Conservation (phyloP, 2,888 invertebrate genomes). For the Caenorhabditis auriculariae region DNA sequence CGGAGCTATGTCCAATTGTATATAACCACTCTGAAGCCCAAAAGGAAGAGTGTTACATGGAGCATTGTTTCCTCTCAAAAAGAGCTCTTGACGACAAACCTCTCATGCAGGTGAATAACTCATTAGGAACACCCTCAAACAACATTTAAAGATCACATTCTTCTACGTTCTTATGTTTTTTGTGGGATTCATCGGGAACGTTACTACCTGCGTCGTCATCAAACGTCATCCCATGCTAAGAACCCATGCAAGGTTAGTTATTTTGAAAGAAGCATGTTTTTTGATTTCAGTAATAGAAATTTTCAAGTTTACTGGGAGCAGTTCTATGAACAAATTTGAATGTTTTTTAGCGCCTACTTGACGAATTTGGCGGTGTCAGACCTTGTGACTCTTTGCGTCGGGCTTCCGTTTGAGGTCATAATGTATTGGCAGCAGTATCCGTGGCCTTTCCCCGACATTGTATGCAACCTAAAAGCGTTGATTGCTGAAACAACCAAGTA, state of each 20-base stretch:
- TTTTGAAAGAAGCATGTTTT: background rate
- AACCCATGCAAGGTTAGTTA: slow-evolving; percentile 39
- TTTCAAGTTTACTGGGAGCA: background rate
- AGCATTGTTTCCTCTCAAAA: slow-evolving; percentile 41
- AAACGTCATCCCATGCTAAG: slow-evolving; percentile 44
- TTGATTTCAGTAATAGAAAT: slow-evolving; percentile 3
- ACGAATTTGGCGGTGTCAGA: slow-evolving; percentile 48
- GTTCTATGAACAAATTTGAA: background rate
- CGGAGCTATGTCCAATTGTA: slow-evolving; percentile 23
- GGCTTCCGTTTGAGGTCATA: slow-evolving; percentile 45
- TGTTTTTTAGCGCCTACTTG: slow-evolving; percentile 35
- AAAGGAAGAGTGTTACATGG: slow-evolving; percentile 43
- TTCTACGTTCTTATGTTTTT: slow-evolving; percentile 38
- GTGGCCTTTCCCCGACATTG: slow-evolving; percentile 50
- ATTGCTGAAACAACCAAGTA: slow-evolving; percentile 44
- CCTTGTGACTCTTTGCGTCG: slow-evolving; percentile 43
- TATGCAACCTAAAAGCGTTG: slow-evolving; percentile 47
- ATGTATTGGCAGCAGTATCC: slow-evolving; percentile 52
- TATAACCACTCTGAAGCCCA: slow-evolving; percentile 27
- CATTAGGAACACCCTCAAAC: background rate
- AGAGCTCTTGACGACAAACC: slow-evolving; percentile 29
- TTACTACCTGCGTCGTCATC: slow-evolving; percentile 43
- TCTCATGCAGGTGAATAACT: background rate
- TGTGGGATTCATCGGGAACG: slow-evolving; percentile 44
- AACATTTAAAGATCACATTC: slow-evolving; percentile 29